phyloP scores from a whole-genome alignment of 2,113 vertebrate species.

The Phoxinus phoxinus region DNA sequence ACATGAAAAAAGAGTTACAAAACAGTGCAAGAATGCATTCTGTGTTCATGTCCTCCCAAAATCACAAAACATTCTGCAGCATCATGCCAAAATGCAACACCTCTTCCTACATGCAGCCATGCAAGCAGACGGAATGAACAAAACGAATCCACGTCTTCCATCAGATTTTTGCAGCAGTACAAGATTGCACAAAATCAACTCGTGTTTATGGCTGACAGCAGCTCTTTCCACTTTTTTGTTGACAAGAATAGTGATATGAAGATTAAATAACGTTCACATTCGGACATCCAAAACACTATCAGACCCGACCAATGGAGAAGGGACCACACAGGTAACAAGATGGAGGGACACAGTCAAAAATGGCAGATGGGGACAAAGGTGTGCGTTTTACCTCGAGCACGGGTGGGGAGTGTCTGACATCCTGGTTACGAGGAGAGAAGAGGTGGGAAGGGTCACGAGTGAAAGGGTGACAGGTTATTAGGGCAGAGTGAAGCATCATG shows the following conservation, averaged over 20 bases:
- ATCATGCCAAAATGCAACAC: constrained; percentile 36
- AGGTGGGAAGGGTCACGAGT: constrained; percentile 38
- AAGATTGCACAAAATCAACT: not conserved
- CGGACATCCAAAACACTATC: constrained; percentile 1
- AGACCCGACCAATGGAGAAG: not conserved
- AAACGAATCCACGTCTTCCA: not conserved
- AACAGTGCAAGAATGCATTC: constrained; percentile 1
- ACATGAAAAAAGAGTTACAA: not conserved
- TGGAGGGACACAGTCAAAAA: constrained; percentile 31
- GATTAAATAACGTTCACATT: constrained; percentile 4
- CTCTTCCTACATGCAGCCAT: constrained; percentile 47
- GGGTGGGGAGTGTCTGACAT: constrained; percentile 65
- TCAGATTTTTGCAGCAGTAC: not conserved
- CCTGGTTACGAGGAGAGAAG: constrained; percentile 57
- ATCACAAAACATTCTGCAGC: not conserved
- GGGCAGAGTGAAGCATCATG: constrained; percentile 29
- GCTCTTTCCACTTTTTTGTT: not conserved
- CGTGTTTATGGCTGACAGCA: constrained; percentile 16
- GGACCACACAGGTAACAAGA: constrained; percentile 30
- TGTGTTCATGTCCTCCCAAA: not conserved
- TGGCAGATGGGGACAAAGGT: constrained; percentile 27
- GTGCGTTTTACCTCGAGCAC: constrained; percentile 59
- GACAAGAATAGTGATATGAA: not conserved
- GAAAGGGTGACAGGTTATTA: constrained; percentile 37
- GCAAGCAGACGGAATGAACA: not conserved